phyloP scores from a whole-genome alignment of 2,113 vertebrate species.

The Strix uralensis region DNA sequence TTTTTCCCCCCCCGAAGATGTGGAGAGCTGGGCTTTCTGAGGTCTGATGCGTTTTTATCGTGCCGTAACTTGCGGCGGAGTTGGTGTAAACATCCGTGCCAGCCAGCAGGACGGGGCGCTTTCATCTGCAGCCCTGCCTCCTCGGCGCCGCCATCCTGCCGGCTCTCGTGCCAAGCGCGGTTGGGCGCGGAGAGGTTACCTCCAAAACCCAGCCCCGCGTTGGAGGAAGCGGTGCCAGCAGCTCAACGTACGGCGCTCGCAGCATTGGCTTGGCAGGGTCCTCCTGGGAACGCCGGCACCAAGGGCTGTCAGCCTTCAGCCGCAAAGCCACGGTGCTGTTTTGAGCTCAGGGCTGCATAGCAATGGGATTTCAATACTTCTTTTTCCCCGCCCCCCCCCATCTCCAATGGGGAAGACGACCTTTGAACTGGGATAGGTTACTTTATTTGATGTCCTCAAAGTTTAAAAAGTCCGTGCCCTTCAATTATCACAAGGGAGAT shows the following conservation, averaged over 20 bases:
- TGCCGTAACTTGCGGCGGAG: neutral
- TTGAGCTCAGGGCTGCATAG: fast-evolving
- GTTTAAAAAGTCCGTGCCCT: neutral
- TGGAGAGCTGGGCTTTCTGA: neutral
- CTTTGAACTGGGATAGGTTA: neutral
- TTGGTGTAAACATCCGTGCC: neutral
- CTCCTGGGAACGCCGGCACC: neutral
- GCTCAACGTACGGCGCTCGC: neutral
- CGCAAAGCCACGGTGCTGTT: neutral
- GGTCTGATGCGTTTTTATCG: neutral
- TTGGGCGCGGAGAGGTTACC: neutral
- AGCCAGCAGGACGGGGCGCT: neutral
- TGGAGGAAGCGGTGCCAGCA: neutral
- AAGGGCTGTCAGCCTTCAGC: neutral
- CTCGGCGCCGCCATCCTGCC: neutral
- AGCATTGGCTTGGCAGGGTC: neutral
- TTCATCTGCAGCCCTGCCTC: neutral
- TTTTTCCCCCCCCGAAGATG: neutral
- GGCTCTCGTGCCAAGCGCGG: neutral
- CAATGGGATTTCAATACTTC: neutral
- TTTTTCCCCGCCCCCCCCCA: neutral
- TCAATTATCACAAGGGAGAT: neutral
- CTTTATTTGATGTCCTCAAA: neutral
- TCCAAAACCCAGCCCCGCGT: neutral
- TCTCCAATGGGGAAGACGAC: neutral